Evolutionary conservation across 2,113 vertebrate species (phyloP).

Genomic region (Picathartes gymnocephalus): DNA sequence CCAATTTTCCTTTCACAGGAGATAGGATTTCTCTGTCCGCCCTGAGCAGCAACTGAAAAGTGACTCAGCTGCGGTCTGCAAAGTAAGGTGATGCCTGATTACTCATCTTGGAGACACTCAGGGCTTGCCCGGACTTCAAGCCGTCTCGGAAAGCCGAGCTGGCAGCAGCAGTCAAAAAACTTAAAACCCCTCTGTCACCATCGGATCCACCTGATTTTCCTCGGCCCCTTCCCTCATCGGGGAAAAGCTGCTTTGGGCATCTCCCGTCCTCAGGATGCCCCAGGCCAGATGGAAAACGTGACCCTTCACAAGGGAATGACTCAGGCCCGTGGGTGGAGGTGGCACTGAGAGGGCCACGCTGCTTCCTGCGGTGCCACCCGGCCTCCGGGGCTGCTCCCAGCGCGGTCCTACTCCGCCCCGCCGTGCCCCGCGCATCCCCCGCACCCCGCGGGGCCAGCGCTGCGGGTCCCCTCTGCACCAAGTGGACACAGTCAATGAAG

Average conservation of each 20-base stretch:
- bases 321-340: neutral
- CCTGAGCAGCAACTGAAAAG: neutral
- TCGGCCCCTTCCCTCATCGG: neutral
- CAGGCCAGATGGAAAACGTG: neutral
- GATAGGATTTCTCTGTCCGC: slow-evolving; percentile 11
- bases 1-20: slow-evolving; percentile 25
- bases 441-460: neutral
- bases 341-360: neutral
- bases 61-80: neutral
- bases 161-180: neutral
- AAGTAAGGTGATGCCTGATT: slow-evolving; percentile 2
- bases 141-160: neutral
- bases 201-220: neutral
- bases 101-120: neutral
- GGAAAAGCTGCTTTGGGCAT: neutral
- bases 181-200: neutral
- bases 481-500: neutral
- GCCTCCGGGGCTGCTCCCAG: neutral
- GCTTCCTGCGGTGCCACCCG: neutral
- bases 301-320: neutral
- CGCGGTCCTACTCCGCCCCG: neutral
- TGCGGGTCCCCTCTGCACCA: neutral
- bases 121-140: neutral
- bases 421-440: neutral
- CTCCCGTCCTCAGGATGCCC: neutral